These are phyloP conservation scores for Sylvicola cinctus DNA, from an alignment of 2,888 invertebrate genomes.

Conservation along the genomic window DNA sequence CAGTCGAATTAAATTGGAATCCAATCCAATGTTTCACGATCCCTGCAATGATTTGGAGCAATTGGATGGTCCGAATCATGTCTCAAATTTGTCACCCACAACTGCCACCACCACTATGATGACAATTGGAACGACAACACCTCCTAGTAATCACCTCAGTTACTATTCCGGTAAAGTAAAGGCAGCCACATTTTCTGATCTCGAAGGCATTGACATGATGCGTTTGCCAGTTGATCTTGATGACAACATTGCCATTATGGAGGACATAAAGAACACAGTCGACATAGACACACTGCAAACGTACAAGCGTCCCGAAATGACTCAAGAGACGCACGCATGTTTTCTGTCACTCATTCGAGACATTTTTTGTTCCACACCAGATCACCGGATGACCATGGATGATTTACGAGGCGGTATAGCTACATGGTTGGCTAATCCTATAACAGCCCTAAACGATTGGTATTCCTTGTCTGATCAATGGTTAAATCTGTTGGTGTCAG, in stretches of 20 bases:
- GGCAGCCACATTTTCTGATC: slow-evolving; percentile 26
- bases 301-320: slow-evolving; percentile 29
- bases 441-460: slow-evolving; percentile 67
- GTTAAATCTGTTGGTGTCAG: slow-evolving; percentile 53
- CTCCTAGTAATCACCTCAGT: no score
- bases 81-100: no score
- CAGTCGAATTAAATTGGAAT: no score
- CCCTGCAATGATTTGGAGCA: no score
- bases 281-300: slow-evolving; percentile 11
- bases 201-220: slow-evolving; percentile 53
- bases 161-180: neutral
- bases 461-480: slow-evolving; percentile 48
- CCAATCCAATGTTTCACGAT: no score
- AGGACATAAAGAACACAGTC: slow-evolving; percentile 19
- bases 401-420: slow-evolving; percentile 53
- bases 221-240: slow-evolving; percentile 53
- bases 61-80: no score
- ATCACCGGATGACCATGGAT: slow-evolving; percentile 60
- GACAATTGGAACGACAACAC: no score
- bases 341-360: slow-evolving; percentile 78
- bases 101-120: no score
- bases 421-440: slow-evolving; percentile 58
- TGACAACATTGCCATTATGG: slow-evolving; percentile 33
- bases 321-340: slow-evolving; percentile 64
- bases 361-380: slow-evolving; percentile 65